Percentiles rank a stretch among this genome's conserved stretches.
Evolutionary conservation across 2,797 vertebrate species (phyloP).

Genomic region (Macrochelys suwanniensis): DNA sequence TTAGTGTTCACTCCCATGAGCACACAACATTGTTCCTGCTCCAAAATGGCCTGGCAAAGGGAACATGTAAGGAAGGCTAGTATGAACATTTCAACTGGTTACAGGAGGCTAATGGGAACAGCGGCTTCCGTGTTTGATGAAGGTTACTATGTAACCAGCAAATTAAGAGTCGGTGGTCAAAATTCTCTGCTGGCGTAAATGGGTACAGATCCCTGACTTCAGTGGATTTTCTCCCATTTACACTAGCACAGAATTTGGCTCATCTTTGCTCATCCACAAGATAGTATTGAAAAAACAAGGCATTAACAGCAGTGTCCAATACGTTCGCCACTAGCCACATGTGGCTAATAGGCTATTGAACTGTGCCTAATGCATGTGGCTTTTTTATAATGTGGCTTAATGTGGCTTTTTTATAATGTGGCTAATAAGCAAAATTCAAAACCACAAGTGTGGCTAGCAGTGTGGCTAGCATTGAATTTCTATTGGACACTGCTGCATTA

Average conservation of each 20-base stretch:
- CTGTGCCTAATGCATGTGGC: no score
- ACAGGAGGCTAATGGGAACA: neutral
- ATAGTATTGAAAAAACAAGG: conserved; percentile 21
- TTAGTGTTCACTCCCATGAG: neutral
- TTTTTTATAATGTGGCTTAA: no score
- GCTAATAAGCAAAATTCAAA: no score
- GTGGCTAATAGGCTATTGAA: no score
- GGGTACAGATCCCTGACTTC: neutral
- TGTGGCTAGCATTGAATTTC: no score
- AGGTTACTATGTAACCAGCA: neutral
- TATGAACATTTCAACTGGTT: neutral
- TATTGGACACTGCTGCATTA: neutral
- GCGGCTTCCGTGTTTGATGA: neutral
- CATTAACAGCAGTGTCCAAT: no score
- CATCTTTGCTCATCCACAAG: neutral
- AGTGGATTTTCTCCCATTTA: rapidly evolving
- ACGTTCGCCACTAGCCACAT: no score
- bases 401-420: no score
- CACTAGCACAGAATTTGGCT: neutral
- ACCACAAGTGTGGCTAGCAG: no score
- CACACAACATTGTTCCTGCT: neutral
- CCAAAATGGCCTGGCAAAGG: neutral
- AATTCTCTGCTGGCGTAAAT: neutral
- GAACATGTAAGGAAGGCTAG: neutral
- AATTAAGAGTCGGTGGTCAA: neutral